A percentile compares a stretch with the other conserved stretches of the same genome.
Evolutionary conservation across 2,113 vertebrate species (phyloP).

Genomic region (Terrapene triunguis): DNA sequence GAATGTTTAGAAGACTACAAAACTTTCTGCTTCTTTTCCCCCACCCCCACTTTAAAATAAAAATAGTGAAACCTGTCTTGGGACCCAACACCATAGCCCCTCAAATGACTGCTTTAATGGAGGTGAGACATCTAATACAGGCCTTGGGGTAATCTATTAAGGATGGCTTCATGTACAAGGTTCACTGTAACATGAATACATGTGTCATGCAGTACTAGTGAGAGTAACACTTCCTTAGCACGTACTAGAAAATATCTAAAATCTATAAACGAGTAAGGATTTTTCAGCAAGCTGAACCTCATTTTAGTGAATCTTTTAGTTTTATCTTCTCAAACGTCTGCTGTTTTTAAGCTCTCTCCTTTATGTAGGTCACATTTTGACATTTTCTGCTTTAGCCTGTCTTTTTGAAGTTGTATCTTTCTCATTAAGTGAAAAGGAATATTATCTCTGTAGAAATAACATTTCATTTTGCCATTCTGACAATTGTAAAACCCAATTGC

Average conservation of each 20-base stretch:
- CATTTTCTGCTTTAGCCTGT: conserved; percentile 55
- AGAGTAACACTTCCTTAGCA: background rate
- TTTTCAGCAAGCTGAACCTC: conserved; percentile 34
- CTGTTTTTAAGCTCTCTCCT: conserved; percentile 41
- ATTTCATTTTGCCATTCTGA: accelerated
- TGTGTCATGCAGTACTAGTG: background rate
- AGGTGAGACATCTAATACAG: background rate
- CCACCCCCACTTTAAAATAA: background rate
- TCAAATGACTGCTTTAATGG: background rate
- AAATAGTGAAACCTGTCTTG: background rate
- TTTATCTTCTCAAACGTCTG: conserved; percentile 53
- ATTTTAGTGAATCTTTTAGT: conserved; percentile 57
- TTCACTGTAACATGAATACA: background rate
- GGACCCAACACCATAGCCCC: background rate
- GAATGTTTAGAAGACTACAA: background rate
- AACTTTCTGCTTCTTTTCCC: background rate
- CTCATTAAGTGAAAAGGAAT: background rate
- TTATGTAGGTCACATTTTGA: conserved; percentile 80
- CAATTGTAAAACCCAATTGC: background rate
- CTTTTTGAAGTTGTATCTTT: background rate
- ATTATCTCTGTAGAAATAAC: accelerated
- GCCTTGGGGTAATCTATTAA: background rate
- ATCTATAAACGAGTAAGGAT: background rate
- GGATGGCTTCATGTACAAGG: background rate
- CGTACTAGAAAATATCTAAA: background rate